phyloP scores from a whole-genome alignment of 2,113 vertebrate species.

The Chaetorhynchus papuensis region DNA sequence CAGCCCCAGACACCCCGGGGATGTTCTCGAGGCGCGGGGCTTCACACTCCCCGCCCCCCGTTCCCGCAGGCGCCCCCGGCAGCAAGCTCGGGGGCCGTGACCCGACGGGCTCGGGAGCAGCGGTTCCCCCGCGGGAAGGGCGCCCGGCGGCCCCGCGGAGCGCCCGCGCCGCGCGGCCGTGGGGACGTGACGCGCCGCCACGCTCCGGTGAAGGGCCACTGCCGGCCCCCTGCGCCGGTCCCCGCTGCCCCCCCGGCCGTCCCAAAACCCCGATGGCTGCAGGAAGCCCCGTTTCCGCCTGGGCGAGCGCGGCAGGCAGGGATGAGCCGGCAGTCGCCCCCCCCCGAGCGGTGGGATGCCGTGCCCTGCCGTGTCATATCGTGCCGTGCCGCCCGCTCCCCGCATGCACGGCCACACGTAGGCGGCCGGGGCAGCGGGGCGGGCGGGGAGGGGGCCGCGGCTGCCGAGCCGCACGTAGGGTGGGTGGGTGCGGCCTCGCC shows the following conservation, averaged over 20 bases:
- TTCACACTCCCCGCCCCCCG: neutral
- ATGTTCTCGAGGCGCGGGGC: neutral
- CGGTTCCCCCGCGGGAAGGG: neutral
- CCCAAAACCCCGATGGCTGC: neutral
- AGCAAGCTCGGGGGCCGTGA: neutral
- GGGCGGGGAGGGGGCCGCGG: neutral
- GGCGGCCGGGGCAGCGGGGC: neutral
- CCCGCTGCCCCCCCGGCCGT: neutral
- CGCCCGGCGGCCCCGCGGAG: neutral
- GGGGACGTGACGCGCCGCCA: neutral
- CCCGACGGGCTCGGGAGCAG: neutral
- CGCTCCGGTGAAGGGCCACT: neutral
- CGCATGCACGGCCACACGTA: constrained; percentile 67
- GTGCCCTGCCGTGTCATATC: neutral
- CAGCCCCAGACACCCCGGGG: neutral
- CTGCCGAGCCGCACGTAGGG: constrained; percentile 66
- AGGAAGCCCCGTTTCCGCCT: neutral
- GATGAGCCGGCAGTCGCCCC: neutral
- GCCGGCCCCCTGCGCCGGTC: neutral
- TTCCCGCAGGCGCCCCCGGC: neutral
- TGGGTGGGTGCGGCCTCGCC: constrained; percentile 39
- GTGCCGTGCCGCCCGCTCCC: neutral
- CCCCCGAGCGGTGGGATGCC: neutral
- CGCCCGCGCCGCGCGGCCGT: neutral
- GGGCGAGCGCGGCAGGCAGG: neutral